Evolutionary conservation across 2,797 vertebrate species (phyloP), one percentile per base, ranked within the genome.

Genomic region (Pelodytes ibericus): DNA sequence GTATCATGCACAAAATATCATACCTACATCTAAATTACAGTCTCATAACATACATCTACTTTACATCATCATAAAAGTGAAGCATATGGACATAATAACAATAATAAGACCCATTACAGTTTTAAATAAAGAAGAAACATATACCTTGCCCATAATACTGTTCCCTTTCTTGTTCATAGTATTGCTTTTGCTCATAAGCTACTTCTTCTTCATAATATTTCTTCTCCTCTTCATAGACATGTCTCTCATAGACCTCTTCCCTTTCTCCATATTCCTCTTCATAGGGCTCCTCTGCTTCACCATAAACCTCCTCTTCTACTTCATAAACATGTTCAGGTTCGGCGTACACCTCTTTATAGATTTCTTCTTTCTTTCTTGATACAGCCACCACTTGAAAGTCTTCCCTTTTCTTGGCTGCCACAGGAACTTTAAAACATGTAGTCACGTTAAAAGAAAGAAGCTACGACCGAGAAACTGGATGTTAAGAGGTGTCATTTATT

Each of bases 361-460:
- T 57, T 30, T 58, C 72, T 60, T 90, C 90, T 80, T 90, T 87
- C 86, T 88, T 89, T 80, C 79, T 90, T 60, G 87, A 80, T 29
- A 90, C 82, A 2, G 90, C 86, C 26, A 67, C 84, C 84, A 91
- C 83, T 86, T 90, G 89, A 31, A 91, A 61, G 74, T 92, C 89
- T 83, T 92, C 86, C 68, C 88, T 82, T 81, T 90, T 88, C 88
- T 87, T 93, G 84, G 86, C 85, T 67, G 93, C 90, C 83, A 89
- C 87, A 9, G 92, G 88, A 85, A 90, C 95, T 98, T 93, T 85
- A 92, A 89, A 80, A 84, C 89, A 83, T 89, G 85, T 84, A 56
- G 33, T 81, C 56, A n/a, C 25, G 29, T 82, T 10, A 77, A 26
- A 60, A 75, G 20, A 66, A 66, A 72, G 41, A 30, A 66, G 36